Evolutionary conservation across 2,888 invertebrate species (phyloP), one percentile per base, ranked within the genome.

Genomic region (Ophraella communa): DNA sequence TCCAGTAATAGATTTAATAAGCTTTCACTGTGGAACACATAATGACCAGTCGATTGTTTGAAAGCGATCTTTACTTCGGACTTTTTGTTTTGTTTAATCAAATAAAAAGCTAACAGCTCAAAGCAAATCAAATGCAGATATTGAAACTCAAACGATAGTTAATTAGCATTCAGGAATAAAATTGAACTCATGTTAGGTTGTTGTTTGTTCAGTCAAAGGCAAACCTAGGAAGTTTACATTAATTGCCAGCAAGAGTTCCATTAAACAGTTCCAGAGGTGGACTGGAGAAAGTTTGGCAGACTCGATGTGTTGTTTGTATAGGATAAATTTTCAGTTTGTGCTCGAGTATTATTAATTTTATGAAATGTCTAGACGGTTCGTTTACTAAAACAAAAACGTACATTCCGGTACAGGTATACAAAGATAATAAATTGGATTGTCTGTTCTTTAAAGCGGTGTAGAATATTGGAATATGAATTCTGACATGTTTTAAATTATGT

Each of bases 181-280:
- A 56, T 30, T 18, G 55, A 55, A 55, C 23, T 39, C 54, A 55
- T 55, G 44, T 45, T 24, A 44, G 44, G 49, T 49, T 21, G 49
- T 27, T 14, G 27, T 61, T 61, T 54, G 54, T 54, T 45, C 33
- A 54, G 30, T 57, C 14, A 21, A 52, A 59, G 35, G 23, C 17
- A 51, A 54, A 17, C 20, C 35, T 39, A n/a, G 42, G 14, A 60
- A 64, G 39, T 55, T 64, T 54, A 47, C 60, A 60, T 60, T 60
- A 64, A 64, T 60, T 55, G 42, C 59, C 20, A 55, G 47, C 64
- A 49, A 49, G 57, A 49, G 27, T 42, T 23, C 8, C 23, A 23
- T 17, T 62, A 62, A 23, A 45, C 23, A 49, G n/a, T 33, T 23
- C 20, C 55, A 62, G 49, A 8, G 27, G 5, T 8, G 49, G n/a